phyloP scores from a whole-genome alignment of 2,797 vertebrate genomes.

The Echeneis naucrates region DNA sequence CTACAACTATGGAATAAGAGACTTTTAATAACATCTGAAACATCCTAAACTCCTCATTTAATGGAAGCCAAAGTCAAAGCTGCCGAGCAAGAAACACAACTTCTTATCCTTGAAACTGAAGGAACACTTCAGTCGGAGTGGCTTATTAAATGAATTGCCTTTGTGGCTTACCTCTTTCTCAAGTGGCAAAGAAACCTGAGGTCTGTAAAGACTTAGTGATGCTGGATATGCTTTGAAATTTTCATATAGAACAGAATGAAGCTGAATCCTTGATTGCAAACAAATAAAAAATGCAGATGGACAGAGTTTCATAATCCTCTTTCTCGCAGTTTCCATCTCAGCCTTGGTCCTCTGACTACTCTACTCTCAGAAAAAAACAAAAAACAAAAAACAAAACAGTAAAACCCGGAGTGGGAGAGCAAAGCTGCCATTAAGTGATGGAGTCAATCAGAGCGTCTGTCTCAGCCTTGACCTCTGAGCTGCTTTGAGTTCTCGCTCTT shows the following conservation, averaged over 20 bases:
- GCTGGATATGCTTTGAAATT: no score
- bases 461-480: slow-evolving; percentile 51
- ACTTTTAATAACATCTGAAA: neutral
- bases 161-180: neutral
- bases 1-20: neutral
- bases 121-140: neutral
- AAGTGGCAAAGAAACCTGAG: neutral
- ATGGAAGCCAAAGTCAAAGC: neutral
- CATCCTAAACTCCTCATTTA: neutral
- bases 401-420: slow-evolving; percentile 24
- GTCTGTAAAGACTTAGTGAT: neutral
- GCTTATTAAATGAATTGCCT: neutral
- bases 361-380: slow-evolving; percentile 18
- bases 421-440: slow-evolving; percentile 51
- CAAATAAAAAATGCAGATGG: slow-evolving; percentile 7
- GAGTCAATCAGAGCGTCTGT: slow-evolving; percentile 59
- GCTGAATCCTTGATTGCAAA: slow-evolving; percentile 6
- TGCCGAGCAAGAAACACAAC: neutral
- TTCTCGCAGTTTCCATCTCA: slow-evolving; percentile 4
- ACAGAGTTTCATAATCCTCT: slow-evolving; percentile 30
- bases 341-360: slow-evolving; percentile 12
- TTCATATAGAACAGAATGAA: slow-evolving; percentile 7
- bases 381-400: slow-evolving; percentile 33
- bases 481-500: slow-evolving; percentile 60
- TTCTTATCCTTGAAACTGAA: neutral